Evolutionary conservation across 2,888 invertebrate genomes (phyloP), one percentile per base, ranked within the genome.

Genomic region (Ischnus inquisitorius): DNA sequence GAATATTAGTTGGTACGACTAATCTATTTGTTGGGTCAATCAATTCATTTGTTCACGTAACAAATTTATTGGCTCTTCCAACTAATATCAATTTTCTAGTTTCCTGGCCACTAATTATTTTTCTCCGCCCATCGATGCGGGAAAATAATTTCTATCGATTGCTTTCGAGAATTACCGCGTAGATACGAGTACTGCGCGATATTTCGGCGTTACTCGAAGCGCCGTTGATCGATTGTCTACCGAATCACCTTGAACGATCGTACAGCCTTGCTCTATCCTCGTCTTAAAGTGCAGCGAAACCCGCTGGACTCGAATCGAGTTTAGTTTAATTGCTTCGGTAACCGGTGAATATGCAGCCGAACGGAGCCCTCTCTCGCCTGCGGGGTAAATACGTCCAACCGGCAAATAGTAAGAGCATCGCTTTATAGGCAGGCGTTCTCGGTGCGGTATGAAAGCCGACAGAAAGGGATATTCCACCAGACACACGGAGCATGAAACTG

Each of bases 301-400:
- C 28, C 72, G 14, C 22, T 28, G 57, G 25, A 57, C 60, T 39
- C 62, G 62, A 10, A 51, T 5, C 39, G 62, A 75, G 64, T 75
- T 75, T 65, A 64, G 75, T 75, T 65, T 51, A 65, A 75, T 75
- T 75, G 51, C 64, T 64, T 75, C 39, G 51, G 75, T 64, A 51
- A 65, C 62, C 62, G 39, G n/a, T 64, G 75, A 51, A 75, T 64
- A 75, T 75, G 39, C 64, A 75, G 39, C 51, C 48, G 75, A 64
- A 75, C 51, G 39, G 34, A n/a, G n/a, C 51, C 41, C 51, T 64
- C 41, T 43, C 64, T 64, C 48, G 64, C 75, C 41, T 75, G 51
- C 22, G 64, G 62, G 64, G 51, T 65, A 75, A 75, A 75, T 75
- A 75, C 75, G 22, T 65, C 64, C 64, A 64, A 34, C 34, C 75